phyloP scores from a whole-genome alignment of 2,888 invertebrate genomes.

The Syrista parreyssii region DNA sequence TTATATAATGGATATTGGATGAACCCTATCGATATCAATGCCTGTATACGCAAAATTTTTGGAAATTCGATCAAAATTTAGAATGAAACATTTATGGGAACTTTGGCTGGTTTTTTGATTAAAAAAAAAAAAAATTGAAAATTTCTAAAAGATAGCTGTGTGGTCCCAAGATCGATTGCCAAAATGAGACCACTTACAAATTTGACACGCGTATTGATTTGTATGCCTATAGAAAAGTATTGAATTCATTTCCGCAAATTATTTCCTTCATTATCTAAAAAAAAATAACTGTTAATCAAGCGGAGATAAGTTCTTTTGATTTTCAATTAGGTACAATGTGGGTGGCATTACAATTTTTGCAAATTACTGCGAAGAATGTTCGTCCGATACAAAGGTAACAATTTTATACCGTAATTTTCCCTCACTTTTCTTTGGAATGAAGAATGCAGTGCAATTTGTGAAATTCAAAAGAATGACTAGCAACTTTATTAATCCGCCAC shows the following conservation, averaged over 20 bases:
- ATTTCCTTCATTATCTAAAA: not conserved
- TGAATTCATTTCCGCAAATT: constrained; percentile 6
- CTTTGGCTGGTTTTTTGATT: not conserved
- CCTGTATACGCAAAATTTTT: not conserved
- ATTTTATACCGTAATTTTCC: not conserved
- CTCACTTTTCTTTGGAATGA: not conserved
- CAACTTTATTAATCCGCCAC: not conserved
- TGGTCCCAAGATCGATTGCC: not conserved
- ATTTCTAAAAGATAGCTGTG: not conserved
- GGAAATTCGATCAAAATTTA: not conserved
- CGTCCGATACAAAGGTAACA: not conserved
- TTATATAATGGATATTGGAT: not conserved
- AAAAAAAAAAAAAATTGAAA: not conserved
- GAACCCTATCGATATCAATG: not conserved
- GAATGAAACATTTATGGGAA: not conserved
- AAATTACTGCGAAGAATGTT: not conserved
- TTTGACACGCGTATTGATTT: constrained; percentile 8
- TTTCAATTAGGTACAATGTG: not conserved
- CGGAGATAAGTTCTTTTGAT: not conserved
- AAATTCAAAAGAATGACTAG: not conserved
- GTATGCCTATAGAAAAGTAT: not conserved
- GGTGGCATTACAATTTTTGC: not conserved
- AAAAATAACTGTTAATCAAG: not conserved
- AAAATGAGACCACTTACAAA: constrained; percentile 6
- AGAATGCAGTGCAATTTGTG: not conserved